Base-by-base conservation (phyloP, 2,888 invertebrate genomes). In the Quadroppia sp. region DNA sequence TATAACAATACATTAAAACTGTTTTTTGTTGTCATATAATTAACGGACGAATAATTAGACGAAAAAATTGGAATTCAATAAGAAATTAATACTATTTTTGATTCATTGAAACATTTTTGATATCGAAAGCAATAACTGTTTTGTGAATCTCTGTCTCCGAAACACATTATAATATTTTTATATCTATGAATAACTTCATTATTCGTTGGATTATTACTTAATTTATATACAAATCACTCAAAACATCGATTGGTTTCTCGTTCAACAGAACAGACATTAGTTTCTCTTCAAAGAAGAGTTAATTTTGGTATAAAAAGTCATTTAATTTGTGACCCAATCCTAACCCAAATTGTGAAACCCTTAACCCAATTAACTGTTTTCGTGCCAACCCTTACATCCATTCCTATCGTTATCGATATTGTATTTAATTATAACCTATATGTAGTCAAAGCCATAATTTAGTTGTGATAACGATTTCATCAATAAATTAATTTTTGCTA, bases 201-300 rank as follows among this genome's bases (percentile, higher is more conserved):
- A 17, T 61, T 28, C 61, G 32, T 32, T 40, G 40, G 40, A 40
- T 40, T 7, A n/a, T 67, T 67, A 67, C 67, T 67, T 67, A 67
- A 56, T 67, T 67, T 67, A 67, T 67, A 67, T 40, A 67, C 36
- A 64, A 50, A 50, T n/a, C 53, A 67, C 30, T 59, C 32, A 59
- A 67, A 67, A 32, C 40, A 67, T 67, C 40, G 20, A 67, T 40
- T 67, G 67, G 40, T 40, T 67, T 42, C 36, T 20, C 25, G 23
- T 59, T 6, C 7, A 36, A 17, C 36, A 64, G 36, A 64, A n/a
- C 61, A 64, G 36, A 30, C 28, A n/a, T 23, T 20, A 40, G 6
- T 6, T 67, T 67, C 67, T 67, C 67, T 67, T 67, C 67, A 67
- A 67, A 67, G 67, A 67, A 67, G 67, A 67, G 67, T 40, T 11